A percentile compares a stretch with the other conserved stretches of the same genome.
phyloP scores from a whole-genome alignment of 2,888 invertebrate species.

The Folsomia candida region DNA sequence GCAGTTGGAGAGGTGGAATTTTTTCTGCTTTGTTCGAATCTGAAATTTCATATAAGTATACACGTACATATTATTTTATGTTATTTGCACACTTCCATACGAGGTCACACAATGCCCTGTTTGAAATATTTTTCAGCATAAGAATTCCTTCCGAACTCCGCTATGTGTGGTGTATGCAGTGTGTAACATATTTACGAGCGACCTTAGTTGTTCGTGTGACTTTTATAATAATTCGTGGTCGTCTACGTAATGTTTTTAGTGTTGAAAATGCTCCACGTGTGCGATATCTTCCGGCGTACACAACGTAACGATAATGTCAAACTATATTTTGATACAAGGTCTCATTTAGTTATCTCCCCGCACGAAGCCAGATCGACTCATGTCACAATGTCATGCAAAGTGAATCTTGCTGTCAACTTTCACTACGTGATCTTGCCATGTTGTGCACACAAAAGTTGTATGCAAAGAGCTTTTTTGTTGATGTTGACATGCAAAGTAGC shows the following conservation, averaged over 20 bases:
- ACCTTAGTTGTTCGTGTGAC: too few species aligned
- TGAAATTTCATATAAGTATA: not conserved
- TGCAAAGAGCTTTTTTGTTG: not conserved
- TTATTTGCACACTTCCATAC: not conserved
- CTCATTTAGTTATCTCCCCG: not conserved
- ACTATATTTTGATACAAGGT: not conserved
- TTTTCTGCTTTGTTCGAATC: not conserved
- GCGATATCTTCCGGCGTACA: too few species aligned
- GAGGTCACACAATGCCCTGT: not conserved
- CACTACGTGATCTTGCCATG: not conserved
- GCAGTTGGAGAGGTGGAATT: conserved; percentile 2
- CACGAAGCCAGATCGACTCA: not conserved
- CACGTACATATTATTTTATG: not conserved
- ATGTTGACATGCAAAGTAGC: not conserved
- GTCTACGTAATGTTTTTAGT: too few species aligned
- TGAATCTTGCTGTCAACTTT: not conserved
- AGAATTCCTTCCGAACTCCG: not conserved
- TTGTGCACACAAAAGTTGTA: not conserved
- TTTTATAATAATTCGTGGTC: too few species aligned
- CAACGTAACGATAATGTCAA: too few species aligned
- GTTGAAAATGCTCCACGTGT: too few species aligned
- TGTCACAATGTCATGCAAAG: not conserved
- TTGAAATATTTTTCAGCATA: too few species aligned
- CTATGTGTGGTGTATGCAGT: not conserved
- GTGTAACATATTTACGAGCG: too few species aligned